Conservation (phyloP, 2,888 invertebrate species). For the Gandaritis pyraliata region DNA sequence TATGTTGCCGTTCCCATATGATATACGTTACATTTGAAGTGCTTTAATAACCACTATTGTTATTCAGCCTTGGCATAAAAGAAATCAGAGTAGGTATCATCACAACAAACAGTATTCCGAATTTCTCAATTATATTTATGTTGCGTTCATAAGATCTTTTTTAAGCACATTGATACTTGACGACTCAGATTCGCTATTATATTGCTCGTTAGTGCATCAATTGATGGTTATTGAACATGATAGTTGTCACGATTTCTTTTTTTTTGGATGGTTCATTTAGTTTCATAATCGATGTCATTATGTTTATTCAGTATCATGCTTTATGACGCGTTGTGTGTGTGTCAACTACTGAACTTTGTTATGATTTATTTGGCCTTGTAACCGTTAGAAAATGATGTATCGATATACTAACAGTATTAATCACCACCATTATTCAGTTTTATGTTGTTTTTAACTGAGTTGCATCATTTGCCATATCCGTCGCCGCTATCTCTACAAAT, state of each 20-base stretch:
- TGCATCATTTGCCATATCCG: conserved; percentile 24
- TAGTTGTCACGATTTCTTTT: conserved; percentile 53
- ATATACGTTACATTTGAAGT: conserved; percentile 53
- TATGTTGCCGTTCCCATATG: conserved; percentile 46
- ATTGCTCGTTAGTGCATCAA: conserved; percentile 61
- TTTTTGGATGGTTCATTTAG: conserved; percentile 57
- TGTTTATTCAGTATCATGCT: conserved; percentile 41
- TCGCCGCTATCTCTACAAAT: conserved; percentile 32
- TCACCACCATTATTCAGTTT: conserved; percentile 29
- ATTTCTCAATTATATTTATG: conserved; percentile 63
- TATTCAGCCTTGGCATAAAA: conserved; percentile 70
- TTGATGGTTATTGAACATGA: conserved; percentile 45
- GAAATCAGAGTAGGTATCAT: conserved; percentile 48
- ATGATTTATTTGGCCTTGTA: conserved; percentile 52
- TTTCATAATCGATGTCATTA: conserved; percentile 52
- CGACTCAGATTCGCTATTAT: conserved; percentile 61
- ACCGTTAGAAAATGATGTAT: conserved; percentile 36
- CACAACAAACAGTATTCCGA: conserved; percentile 45
- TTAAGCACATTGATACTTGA: conserved; percentile 58
- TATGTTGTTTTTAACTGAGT: conserved; percentile 27
- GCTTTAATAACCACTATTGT: conserved; percentile 70
- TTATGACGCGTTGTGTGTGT: conserved; percentile 43
- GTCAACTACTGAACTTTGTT: conserved; percentile 51
- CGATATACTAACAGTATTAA: conserved; percentile 31
- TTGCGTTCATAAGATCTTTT: conserved; percentile 59